Percentiles rank a stretch among this genome's conserved stretches.
These are phyloP conservation scores for Tetranychus piercei DNA, from an alignment of 2,888 invertebrate genomes.

Conservation along the genomic window DNA sequence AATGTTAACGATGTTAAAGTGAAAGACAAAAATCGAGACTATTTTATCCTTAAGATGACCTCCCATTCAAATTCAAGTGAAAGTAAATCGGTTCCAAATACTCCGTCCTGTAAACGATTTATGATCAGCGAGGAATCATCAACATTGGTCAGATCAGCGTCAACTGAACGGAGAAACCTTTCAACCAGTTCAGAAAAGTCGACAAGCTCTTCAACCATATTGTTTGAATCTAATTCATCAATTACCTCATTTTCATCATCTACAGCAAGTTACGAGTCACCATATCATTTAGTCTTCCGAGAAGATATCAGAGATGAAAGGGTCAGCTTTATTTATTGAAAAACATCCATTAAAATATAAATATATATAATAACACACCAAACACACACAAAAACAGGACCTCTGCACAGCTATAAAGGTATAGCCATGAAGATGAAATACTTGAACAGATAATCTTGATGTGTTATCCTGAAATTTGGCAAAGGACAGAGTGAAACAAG, in stretches of 20 bases:
- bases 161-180: neutral
- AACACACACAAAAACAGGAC: neutral
- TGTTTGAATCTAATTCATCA: neutral
- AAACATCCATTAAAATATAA: neutral
- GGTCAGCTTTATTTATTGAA: neutral
- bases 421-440: too few relatives aligned
- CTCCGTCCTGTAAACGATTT: neutral
- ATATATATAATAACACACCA: neutral
- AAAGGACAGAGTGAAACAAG: too few relatives aligned
- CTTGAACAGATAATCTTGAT: too few relatives aligned
- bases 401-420: too few relatives aligned
- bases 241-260: neutral
- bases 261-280: neutral
- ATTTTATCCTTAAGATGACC: neutral
- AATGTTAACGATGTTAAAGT: neutral
- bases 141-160: neutral
- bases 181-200: neutral
- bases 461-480: too few relatives aligned
- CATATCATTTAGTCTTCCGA: neutral
- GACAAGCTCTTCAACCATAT: neutral
- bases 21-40: neutral
- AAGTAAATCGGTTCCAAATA: neutral
- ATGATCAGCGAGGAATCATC: neutral
- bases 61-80: neutral
- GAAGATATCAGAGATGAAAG: neutral